phyloP scores from a whole-genome alignment of 2,113 vertebrate genomes.

The Indicator maculatus region DNA sequence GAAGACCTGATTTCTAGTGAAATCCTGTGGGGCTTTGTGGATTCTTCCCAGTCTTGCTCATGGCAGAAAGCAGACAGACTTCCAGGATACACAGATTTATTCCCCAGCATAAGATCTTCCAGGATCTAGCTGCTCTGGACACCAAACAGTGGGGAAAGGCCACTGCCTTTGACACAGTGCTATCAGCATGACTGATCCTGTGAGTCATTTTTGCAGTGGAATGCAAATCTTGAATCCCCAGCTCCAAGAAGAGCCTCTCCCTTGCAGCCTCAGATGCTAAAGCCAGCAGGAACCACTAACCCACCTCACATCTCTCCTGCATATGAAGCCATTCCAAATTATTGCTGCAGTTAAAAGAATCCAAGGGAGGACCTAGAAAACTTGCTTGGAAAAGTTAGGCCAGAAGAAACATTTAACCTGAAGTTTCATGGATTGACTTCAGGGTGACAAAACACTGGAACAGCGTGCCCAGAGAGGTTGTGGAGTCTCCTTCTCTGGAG shows the following conservation, averaged over 20 bases:
- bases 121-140: slow-evolving; percentile 10
- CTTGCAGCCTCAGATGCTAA: not conserved
- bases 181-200: not conserved
- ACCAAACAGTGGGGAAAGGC: slow-evolving; percentile 35
- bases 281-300: not conserved
- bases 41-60: not conserved
- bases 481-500: no score
- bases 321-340: not conserved
- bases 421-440: rapidly evolving
- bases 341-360: not conserved
- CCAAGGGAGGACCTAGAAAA: not conserved
- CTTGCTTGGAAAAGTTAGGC: not conserved
- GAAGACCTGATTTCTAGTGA: not conserved
- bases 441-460: not conserved
- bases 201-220: not conserved
- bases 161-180: not conserved
- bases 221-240: not conserved
- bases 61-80: not conserved
- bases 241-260: not conserved
- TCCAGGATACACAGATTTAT: not conserved
- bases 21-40: not conserved
- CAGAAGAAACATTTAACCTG: not conserved
- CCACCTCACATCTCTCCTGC: not conserved
- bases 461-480: no score
- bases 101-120: not conserved